These are phyloP conservation scores for Phataginus tricuspis DNA, from an alignment of 2,797 vertebrate species.

Conservation along the genomic window DNA sequence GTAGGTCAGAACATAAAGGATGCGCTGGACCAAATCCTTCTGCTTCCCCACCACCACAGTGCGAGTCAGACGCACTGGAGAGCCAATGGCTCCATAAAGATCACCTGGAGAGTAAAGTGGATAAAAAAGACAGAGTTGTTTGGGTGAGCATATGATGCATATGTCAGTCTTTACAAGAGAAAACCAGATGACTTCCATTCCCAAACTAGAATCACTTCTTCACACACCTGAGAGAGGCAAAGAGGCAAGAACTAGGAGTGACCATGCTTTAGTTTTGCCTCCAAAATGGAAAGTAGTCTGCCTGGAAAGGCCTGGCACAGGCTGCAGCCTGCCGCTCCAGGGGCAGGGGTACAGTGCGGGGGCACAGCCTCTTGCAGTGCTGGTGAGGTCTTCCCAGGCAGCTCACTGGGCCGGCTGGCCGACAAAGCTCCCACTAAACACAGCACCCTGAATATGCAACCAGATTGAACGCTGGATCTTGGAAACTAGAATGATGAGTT, in stretches of 20 bases:
- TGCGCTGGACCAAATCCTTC: constrained; percentile 91
- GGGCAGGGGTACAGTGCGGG: fast-evolving
- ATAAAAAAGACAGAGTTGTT: constrained; percentile 20
- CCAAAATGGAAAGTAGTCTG: neutral
- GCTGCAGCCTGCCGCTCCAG: neutral
- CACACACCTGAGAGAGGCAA: neutral
- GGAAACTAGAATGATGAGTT: neutral
- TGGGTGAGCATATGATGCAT: neutral
- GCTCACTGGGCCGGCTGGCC: neutral
- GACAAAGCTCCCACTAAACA: neutral
- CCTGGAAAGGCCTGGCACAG: neutral
- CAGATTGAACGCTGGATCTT: neutral
- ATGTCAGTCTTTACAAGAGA: neutral
- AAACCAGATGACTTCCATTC: neutral
- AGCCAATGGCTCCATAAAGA: constrained; percentile 92
- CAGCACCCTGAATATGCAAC: neutral
- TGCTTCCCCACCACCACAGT: constrained; percentile 91
- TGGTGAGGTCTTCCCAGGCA: fast-evolving
- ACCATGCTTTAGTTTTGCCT: neutral
- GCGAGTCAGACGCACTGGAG: constrained; percentile 90
- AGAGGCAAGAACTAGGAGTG: neutral
- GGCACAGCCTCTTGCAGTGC: fast-evolving
- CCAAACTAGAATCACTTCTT: neutral
- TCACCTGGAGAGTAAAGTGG: constrained; percentile 84
- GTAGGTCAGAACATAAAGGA: constrained; percentile 92